These are phyloP conservation scores for Ctenochaetus hawaiiensis DNA, from an alignment of 2,797 vertebrate species.

Conservation along the genomic window DNA sequence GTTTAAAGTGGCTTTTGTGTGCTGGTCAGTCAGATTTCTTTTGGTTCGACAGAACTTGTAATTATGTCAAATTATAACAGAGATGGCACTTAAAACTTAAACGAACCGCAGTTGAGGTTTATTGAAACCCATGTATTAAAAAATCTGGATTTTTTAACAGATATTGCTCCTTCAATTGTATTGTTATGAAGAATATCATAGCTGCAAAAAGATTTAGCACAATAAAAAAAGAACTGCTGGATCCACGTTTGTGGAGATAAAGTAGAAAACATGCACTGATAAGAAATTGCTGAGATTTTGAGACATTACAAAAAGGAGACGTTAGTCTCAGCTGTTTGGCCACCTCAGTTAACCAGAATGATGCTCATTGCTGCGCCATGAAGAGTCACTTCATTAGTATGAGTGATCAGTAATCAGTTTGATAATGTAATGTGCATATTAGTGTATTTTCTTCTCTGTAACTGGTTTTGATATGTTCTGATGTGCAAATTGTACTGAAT, in stretches of 20 bases:
- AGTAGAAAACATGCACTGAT: constrained; percentile 37
- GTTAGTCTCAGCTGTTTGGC: constrained; percentile 15
- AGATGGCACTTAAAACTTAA: constrained; percentile 43
- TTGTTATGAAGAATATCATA: constrained; percentile 49
- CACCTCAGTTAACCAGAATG: constrained; percentile 32
- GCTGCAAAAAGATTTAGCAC: constrained; percentile 39
- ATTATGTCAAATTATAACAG: constrained; percentile 19
- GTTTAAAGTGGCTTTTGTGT: constrained; percentile 46
- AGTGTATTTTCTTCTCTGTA: constrained; percentile 74
- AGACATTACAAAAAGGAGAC: not conserved
- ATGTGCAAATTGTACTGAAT: constrained; percentile 83
- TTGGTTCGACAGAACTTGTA: constrained; percentile 43
- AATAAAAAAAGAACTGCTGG: constrained; percentile 48
- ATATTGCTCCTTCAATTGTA: constrained; percentile 47
- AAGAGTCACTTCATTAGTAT: constrained; percentile 58
- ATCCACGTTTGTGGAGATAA: constrained; percentile 46
- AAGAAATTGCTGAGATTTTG: constrained; percentile 36
- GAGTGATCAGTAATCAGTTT: constrained; percentile 61
- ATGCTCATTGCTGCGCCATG: constrained; percentile 55
- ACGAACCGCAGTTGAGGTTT: constrained; percentile 52
- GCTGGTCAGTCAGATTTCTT: constrained; percentile 42
- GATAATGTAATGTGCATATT: constrained; percentile 63
- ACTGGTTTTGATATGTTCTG: constrained; percentile 87
- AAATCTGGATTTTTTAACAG: constrained; percentile 44
- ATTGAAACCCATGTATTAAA: constrained; percentile 49